Percentiles rank a stretch among this genome's conserved stretches.
These are phyloP conservation scores for Magallana ariakensis DNA, from an alignment of 1,140 invertebrate species.

Conservation along the genomic window DNA sequence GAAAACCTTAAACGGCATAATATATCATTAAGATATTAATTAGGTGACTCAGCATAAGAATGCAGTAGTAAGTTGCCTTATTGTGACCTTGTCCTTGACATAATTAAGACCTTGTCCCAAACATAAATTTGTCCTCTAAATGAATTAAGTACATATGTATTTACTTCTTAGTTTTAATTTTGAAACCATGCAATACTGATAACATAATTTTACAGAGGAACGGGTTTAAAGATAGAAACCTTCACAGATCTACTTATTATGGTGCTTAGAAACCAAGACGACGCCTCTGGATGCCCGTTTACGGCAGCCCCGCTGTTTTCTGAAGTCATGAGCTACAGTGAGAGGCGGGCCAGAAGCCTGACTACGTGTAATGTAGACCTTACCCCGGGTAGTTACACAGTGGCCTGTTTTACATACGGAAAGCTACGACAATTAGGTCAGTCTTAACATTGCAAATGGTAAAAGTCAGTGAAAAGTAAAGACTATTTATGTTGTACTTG, in stretches of 20 bases:
- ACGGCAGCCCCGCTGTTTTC: background rate
- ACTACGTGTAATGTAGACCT: background rate
- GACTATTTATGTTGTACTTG: too few species aligned
- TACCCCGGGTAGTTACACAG: slow-evolving; percentile 1
- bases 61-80: too few species aligned
- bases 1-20: too few species aligned
- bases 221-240: background rate
- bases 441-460: background rate
- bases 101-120: too few species aligned
- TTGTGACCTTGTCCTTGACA: too few species aligned
- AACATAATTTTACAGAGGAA: background rate
- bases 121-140: too few species aligned
- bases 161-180: too few species aligned
- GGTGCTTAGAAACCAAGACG: background rate
- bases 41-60: too few species aligned
- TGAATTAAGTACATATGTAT: too few species aligned
- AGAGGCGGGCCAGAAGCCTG: background rate
- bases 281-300: background rate
- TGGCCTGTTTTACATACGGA: slow-evolving; percentile 17
- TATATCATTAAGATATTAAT: too few species aligned
- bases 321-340: slow-evolving; percentile 15
- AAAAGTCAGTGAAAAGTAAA: too few species aligned
- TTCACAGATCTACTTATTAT: slow-evolving; percentile 28
- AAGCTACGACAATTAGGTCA: slow-evolving; percentile 14
- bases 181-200: too few species aligned